Conservation (phyloP, 2,797 vertebrate genomes). For the Hylomyscus alleni region DNA sequence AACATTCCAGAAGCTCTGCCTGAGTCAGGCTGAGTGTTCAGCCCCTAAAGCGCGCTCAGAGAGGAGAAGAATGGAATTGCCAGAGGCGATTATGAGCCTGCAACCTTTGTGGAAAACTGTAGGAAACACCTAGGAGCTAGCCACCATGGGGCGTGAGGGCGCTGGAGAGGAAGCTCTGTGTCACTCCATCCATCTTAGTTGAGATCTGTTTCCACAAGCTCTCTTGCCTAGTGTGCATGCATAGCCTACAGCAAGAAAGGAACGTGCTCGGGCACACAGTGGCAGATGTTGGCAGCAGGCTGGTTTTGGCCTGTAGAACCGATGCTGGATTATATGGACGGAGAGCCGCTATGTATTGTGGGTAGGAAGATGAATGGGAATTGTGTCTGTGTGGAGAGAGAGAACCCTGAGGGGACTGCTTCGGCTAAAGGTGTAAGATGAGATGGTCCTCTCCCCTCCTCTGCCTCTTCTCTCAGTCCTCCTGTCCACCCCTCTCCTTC, state of each 20-base stretch:
- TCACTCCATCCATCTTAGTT: accelerated
- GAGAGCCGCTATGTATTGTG: background rate
- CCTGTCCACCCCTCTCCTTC: accelerated
- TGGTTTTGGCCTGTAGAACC: background rate
- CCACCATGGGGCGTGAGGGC: background rate
- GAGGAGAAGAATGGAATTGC: background rate
- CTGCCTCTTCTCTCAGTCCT: background rate
- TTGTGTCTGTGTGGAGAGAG: background rate
- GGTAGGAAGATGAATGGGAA: background rate
- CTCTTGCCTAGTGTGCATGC: background rate
- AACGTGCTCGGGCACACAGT: background rate
- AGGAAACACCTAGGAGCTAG: background rate
- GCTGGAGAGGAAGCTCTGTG: background rate
- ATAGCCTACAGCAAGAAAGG: background rate
- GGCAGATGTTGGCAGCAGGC: background rate
- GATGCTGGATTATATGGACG: background rate
- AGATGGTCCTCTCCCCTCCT: background rate
- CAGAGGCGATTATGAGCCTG: accelerated
- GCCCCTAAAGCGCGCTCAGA: background rate
- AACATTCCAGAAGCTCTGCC: background rate
- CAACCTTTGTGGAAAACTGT: too few species aligned
- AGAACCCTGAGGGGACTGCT: background rate
- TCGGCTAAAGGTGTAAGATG: background rate
- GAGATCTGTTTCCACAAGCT: background rate
- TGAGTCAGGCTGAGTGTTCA: background rate